A percentile compares a stretch with the other conserved stretches of the same genome.
These are phyloP conservation scores for Linurgus olivaceus DNA, from an alignment of 2,797 vertebrate genomes.

Conservation along the genomic window DNA sequence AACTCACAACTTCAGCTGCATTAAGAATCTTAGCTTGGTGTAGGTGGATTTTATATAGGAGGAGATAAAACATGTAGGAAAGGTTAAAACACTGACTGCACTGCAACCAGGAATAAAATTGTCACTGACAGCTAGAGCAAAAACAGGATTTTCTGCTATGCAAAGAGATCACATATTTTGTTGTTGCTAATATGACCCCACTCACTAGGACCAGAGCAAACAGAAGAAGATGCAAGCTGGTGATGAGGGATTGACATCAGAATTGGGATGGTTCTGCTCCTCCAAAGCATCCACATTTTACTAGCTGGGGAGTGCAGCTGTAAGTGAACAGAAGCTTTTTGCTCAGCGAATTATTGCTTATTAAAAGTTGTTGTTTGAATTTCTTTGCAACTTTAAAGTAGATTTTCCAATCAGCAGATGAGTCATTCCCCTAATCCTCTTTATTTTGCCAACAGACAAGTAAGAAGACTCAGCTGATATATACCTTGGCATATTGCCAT, in stretches of 20 bases:
- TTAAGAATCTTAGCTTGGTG: not conserved
- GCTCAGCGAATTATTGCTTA: not conserved
- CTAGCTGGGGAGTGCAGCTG: not conserved
- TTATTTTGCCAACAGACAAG: conserved; percentile 36
- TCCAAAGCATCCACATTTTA: not conserved
- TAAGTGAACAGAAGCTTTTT: not conserved
- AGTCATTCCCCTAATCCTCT: conserved; percentile 41
- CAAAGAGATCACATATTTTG: not conserved
- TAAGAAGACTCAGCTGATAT: not conserved
- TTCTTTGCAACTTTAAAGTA: conserved; percentile 8
- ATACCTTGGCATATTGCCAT: not conserved
- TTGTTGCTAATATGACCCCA: not conserved
- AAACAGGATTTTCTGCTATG: not conserved
- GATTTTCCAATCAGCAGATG: conserved; percentile 32
- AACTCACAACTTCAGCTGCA: not conserved
- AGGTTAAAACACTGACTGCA: not conserved
- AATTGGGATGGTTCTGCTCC: not conserved
- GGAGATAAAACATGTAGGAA: not conserved
- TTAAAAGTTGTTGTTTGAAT: not conserved
- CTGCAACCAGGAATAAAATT: not conserved
- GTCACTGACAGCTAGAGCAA: not conserved
- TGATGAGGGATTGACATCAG: not conserved
- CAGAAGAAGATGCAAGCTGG: not conserved
- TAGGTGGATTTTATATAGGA: not conserved
- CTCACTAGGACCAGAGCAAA: not conserved